phyloP scores from a whole-genome alignment of 1,140 invertebrate species.

The Anadara kagoshimensis region DNA sequence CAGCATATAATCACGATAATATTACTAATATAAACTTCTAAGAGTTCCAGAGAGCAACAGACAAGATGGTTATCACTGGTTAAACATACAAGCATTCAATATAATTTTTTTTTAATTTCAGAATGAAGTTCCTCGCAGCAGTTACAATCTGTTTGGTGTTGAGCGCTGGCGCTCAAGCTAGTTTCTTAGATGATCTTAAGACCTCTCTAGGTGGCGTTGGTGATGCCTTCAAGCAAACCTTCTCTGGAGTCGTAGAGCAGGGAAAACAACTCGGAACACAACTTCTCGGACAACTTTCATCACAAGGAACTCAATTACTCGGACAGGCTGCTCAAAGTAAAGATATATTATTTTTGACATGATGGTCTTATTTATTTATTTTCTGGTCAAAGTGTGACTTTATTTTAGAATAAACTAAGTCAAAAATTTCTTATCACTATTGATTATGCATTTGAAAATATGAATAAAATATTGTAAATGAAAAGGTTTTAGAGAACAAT shows the following conservation, averaged over 20 bases:
- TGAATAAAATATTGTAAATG: no score
- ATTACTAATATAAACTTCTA: no score
- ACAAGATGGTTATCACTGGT: no score
- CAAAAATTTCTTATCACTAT: no score
- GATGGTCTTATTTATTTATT: not conserved
- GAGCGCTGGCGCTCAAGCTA: constrained; percentile 11
- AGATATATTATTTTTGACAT: not conserved
- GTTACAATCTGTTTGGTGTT: not conserved
- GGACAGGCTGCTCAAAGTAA: constrained; percentile 16
- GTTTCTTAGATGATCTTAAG: constrained; percentile 15
- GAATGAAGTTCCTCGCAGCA: not conserved
- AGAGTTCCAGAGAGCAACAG: no score
- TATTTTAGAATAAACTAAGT: no score
- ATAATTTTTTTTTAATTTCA: no score
- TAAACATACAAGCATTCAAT: no score
- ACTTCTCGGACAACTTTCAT: not conserved
- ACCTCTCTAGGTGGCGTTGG: constrained; percentile 1
- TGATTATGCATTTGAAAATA: not conserved
- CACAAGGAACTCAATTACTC: constrained; percentile 3
- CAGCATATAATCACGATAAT: no score
- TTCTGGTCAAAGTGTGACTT: not conserved
- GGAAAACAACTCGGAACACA: constrained; percentile 11
- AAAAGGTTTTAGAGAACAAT: no score
- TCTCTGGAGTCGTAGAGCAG: constrained; percentile 7
- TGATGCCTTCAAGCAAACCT: constrained; percentile 1